Percentiles rank a stretch among this genome's conserved stretches.
Evolutionary conservation across 2,797 vertebrate species (phyloP).

Genomic region (Chloroceryle inda): DNA sequence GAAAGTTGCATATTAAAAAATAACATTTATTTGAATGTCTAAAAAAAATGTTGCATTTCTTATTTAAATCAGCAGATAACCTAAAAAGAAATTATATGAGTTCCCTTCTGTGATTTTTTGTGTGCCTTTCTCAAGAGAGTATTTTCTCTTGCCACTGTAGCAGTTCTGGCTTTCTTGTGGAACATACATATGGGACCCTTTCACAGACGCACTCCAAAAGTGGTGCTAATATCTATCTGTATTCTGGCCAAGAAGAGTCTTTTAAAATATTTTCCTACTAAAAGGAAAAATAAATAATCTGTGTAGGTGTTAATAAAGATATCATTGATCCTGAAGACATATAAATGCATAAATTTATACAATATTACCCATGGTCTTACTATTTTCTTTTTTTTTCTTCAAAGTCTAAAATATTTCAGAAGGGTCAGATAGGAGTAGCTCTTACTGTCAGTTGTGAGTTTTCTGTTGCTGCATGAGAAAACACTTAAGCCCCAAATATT

Average conservation of each 20-base stretch:
- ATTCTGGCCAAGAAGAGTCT: conserved; percentile 14
- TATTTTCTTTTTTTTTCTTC: background rate
- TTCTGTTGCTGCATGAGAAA: conserved; percentile 1
- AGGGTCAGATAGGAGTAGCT: background rate
- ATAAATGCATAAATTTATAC: background rate
- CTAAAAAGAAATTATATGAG: background rate
- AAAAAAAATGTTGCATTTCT: conserved; percentile 40
- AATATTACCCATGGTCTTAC: background rate
- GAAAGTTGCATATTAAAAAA: conserved; percentile 27
- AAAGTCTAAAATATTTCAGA: background rate
- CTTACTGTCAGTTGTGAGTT: background rate
- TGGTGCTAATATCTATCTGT: background rate
- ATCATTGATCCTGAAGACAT: background rate
- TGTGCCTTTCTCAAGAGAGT: conserved; percentile 5
- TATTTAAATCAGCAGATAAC: conserved; percentile 11
- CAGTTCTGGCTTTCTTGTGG: conserved; percentile 12
- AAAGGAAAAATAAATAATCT: conserved; percentile 24
- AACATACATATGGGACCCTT: conserved; percentile 26
- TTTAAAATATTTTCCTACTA: conserved; percentile 9
- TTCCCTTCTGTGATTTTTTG: conserved; percentile 39
- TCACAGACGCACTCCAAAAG: background rate
- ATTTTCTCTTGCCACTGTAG: conserved; percentile 19
- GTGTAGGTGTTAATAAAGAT: background rate
- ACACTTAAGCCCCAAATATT: conserved; percentile 27
- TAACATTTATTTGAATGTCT: background rate